Evolutionary conservation across 2,888 invertebrate genomes (phyloP), one percentile per base, ranked within the genome.

Genomic region (Microctonus brassicae): DNA sequence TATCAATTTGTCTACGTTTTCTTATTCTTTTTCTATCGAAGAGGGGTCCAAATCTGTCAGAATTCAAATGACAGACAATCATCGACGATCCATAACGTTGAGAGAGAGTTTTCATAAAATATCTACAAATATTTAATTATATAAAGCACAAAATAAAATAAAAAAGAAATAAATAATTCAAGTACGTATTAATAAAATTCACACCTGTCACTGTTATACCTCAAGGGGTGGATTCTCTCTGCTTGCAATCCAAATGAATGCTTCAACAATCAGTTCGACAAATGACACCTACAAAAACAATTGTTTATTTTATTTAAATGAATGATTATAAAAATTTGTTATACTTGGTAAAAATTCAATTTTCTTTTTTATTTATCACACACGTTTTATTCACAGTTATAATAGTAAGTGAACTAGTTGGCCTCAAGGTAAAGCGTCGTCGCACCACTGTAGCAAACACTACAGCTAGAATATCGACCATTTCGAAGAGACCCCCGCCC

Each of bases 391-490:
- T 58, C 53, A 65, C 63, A 20, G 29, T 29, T 66, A 55, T 36
- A 55, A 55, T 62, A 29, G 24, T 13, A 58, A 68, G 57, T 22
- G 76, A 75, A 79, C 81, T 81, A 78, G 76, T 77, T 78, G 79
- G 76, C 77, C 79, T 79, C 78, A 22, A 55, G 79, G 80, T 73
- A 76, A 83, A 81, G 84, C 80, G 83, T 84, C 80, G 83, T 84
- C 83, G 84, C 83, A 81, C 84, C 83, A 85, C 84, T 81, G 81
- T 84, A 77, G 78, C 76, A 76, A 77, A 78, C 80, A 76, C 81
- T 84, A 84, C 83, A 84, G 81, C 79, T 83, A 82, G 80, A 83
- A 84, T 86, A 86, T 86, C 86, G 86, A 86, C 84, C 84, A 83
- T 84, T 84, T 83, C 82, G 77, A 70, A 71, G 68, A 75, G 82